Percentiles rank a stretch among this genome's conserved stretches.
These are phyloP conservation scores for Characodon lateralis DNA, from an alignment of 2,797 vertebrate genomes.

Conservation along the genomic window DNA sequence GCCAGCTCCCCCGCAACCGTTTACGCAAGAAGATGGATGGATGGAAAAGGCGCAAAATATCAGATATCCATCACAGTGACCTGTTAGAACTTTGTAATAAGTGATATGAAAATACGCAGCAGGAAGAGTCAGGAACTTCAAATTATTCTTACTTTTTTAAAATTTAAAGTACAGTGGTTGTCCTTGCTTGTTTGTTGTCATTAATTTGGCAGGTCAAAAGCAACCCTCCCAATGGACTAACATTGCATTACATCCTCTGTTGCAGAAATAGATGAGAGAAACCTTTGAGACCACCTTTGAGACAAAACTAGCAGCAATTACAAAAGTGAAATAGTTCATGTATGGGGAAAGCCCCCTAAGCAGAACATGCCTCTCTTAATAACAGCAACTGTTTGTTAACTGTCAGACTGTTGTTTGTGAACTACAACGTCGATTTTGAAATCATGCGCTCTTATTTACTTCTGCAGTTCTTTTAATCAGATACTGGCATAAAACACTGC, in stretches of 20 bases:
- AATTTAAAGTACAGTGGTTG: neutral
- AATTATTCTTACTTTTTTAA: neutral
- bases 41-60: neutral
- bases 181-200: neutral
- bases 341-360: neutral
- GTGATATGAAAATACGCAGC: neutral
- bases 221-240: too few species aligned
- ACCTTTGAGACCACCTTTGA: too few species aligned
- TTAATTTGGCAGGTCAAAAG: neutral
- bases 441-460: neutral
- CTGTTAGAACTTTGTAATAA: neutral
- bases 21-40: too few species aligned
- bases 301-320: too few species aligned
- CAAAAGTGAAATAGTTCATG: too few species aligned
- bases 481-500: too few species aligned
- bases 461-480: too few species aligned
- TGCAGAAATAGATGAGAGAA: too few species aligned
- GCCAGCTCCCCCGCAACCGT: too few species aligned
- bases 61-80: neutral
- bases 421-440: neutral
- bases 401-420: neutral
- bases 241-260: too few species aligned
- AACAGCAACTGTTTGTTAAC: neutral
- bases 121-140: neutral
- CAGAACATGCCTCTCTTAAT: neutral